Evolutionary conservation across 35 echinoderm and acorn worm species (phyloP), one percentile per base, ranked within the genome.

Genomic region (Ophiothrix spiculata): DNA sequence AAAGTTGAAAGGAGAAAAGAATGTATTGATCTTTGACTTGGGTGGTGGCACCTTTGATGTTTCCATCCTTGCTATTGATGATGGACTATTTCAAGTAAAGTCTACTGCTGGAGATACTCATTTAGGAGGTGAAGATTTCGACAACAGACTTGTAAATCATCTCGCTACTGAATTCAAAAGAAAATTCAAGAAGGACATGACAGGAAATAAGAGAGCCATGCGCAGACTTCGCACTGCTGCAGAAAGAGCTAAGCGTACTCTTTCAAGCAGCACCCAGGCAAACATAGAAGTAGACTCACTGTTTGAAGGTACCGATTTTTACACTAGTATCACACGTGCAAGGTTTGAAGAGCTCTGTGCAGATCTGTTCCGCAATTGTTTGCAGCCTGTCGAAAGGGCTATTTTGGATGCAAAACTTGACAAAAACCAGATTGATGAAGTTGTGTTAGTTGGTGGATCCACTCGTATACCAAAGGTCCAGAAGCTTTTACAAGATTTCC

Each of bases 71-170:
- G 75, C 73, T 8, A 90, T 94, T 32, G 92, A 80, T 39, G 92
- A 89, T 31, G 92, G 83, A 0, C n/a, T 94, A 6, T 94, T 90
- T 79, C 83, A 94, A 46, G 92, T 94, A 1, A 90, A 91, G 19
- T 90, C 92, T n/a, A 94, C 92, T 15, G 87, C 92, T n/a, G 92
- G 92, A 38, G 83, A 94, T 46, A 94, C 92, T 33, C 87, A 94
- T 84, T 77, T 94, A 29, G 92, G 92, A 77, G 92, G 92, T 21
- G 92, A 94, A 45, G 92, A 94, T 77, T 94, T 94, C 39, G 92
- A 94, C 56, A 86, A 94, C 64, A 77, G 88, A 64, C 78, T 94
- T 33, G 92, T 94, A 31, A 77, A 90, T 38, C 77, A 94, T 35
- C 37, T 90, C 12, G 83, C 79, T 1, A 69, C 80, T 21, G 92